Percentiles rank a stretch among this genome's conserved stretches.
phyloP scores from a whole-genome alignment of 2,888 invertebrate genomes.

The Clitarchus hookeri region DNA sequence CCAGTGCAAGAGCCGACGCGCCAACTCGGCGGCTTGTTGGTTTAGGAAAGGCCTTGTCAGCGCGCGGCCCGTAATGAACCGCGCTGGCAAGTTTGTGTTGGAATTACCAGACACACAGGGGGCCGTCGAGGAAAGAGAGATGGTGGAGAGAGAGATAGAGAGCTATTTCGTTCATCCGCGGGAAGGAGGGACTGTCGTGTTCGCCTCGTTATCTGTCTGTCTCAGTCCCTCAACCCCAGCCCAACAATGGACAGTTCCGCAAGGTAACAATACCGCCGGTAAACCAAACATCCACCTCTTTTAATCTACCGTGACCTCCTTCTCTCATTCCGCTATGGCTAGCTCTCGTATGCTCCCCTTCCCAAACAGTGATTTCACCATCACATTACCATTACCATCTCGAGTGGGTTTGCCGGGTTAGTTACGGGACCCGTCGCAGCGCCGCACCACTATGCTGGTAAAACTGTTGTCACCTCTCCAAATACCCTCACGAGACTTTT shows the following conservation, averaged over 20 bases:
- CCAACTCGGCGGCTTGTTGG: not conserved
- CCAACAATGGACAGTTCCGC: not conserved
- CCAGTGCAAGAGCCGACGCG: not conserved
- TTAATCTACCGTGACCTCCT: not conserved
- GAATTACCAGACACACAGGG: not conserved
- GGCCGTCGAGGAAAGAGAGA: not conserved
- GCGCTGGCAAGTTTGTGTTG: not conserved
- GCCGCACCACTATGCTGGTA: too few species aligned
- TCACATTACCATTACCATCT: not conserved
- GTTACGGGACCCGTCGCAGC: not conserved
- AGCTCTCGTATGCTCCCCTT: not conserved
- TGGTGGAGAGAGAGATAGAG: too few species aligned
- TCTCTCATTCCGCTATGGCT: not conserved
- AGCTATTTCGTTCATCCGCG: too few species aligned
- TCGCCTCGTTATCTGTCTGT: constrained; percentile 9
- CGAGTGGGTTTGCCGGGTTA: not conserved
- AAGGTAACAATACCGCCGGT: not conserved
- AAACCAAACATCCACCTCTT: not conserved
- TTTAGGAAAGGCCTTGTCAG: constrained; percentile 9
- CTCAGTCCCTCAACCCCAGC: not conserved
- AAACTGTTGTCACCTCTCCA: not conserved
- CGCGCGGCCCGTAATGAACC: constrained; percentile 14
- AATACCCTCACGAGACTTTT: not conserved
- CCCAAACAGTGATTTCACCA: not conserved
- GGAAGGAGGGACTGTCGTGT: not conserved